A percentile compares a stretch with the other conserved stretches of the same genome.
phyloP scores from a whole-genome alignment of 2,888 invertebrate genomes.

The Peribatodes rhomboidaria region DNA sequence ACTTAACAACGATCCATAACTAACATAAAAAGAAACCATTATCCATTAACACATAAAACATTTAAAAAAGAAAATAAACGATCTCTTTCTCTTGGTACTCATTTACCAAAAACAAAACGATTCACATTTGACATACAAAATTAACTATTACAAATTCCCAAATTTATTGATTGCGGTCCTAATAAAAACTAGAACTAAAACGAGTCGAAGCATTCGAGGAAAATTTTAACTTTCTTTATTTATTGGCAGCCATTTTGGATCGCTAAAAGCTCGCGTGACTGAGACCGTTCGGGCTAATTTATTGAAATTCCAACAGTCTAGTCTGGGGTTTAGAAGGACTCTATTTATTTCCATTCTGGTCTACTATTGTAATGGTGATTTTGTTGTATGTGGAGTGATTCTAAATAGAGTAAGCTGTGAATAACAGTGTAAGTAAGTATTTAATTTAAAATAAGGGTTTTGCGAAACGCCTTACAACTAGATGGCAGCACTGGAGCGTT shows the following conservation, averaged over 20 bases:
- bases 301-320: slow-evolving; percentile 48
- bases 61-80: too few relatives aligned
- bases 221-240: slow-evolving; percentile 38
- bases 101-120: too few relatives aligned
- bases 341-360: slow-evolving; percentile 43
- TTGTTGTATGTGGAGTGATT: slow-evolving; percentile 25
- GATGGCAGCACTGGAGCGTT: too few relatives aligned
- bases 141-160: not conserved
- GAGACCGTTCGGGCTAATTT: slow-evolving; percentile 44
- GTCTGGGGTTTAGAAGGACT: slow-evolving; percentile 44
- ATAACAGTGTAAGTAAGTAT: not conserved
- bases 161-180: slow-evolving; percentile 14
- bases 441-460: too few relatives aligned
- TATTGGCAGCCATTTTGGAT: slow-evolving; percentile 41
- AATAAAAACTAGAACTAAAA: slow-evolving; percentile 20
- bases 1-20: too few relatives aligned
- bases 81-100: too few relatives aligned
- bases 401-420: slow-evolving; percentile 2
- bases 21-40: too few relatives aligned
- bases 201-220: slow-evolving; percentile 17
- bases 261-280: slow-evolving; percentile 47
- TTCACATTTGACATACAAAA: too few relatives aligned
- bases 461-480: too few relatives aligned
- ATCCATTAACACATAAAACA: too few relatives aligned
- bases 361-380: slow-evolving; percentile 38